These are phyloP conservation scores for Spilogale gracilis DNA, from an alignment of 2,113 vertebrate species.

Conservation along the genomic window DNA sequence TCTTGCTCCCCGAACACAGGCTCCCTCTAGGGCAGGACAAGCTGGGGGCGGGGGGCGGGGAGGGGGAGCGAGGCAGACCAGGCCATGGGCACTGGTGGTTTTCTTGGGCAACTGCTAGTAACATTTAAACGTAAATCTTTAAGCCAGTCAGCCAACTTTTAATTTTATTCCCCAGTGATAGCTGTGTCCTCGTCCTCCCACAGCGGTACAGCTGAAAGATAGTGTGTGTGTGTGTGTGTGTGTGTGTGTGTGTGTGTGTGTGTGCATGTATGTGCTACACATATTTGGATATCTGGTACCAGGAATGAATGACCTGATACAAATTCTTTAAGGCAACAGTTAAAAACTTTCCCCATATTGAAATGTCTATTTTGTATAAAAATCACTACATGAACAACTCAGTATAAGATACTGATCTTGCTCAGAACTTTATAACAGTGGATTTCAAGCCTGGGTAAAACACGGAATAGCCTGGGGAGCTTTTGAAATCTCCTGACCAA, in stretches of 20 bases:
- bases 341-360: background rate
- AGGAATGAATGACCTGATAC: background rate
- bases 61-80: background rate
- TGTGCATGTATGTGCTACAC: too few relatives aligned
- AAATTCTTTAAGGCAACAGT: background rate
- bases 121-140: background rate
- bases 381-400: background rate
- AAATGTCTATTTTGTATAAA: background rate
- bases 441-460: background rate
- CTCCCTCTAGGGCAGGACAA: background rate
- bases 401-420: background rate
- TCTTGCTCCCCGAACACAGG: background rate
- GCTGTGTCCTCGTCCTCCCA: background rate
- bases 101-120: background rate
- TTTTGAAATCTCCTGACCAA: background rate
- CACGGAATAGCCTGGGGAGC: background rate
- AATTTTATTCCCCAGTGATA: background rate
- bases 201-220: background rate
- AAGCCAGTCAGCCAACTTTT: background rate
- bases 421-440: background rate
- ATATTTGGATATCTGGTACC: background rate
- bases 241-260: too few relatives aligned
- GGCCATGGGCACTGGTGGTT: background rate
- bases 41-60: too few relatives aligned
- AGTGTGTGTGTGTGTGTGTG: too few relatives aligned